Base-by-base conservation (phyloP, 2,888 invertebrate genomes). In the Acleris emargana region DNA sequence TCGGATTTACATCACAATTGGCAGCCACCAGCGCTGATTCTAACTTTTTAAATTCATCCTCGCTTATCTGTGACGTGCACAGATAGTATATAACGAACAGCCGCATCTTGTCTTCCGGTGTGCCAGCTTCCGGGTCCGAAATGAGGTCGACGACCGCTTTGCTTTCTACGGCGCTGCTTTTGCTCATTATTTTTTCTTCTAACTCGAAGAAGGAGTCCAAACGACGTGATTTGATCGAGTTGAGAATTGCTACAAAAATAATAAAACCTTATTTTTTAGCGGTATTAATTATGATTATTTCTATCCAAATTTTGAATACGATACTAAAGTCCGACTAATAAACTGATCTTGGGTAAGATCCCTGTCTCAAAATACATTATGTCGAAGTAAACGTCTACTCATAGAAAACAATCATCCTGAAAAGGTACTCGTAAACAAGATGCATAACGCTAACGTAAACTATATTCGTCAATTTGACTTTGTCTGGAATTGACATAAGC, bases 111-210 rank as follows among this genome's bases (percentile, higher is more conserved):
- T 99, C 99, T 76, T 98, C 98, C 0, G 96, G 94, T 1, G 96
- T 95, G 0, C 99, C 99, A 52, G 97, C 96, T 70, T 96, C 96
- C 0, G 96, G 94, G 86, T 99, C 98, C 16, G 95, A 93, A 66
- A 99, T 94, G 47, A 99, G 94, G 74, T 99, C 99, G 81, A 97
- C 87, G n/a, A 99, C 92, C 25, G 96, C 95, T 83, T 97, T 96
- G 80, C 97, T 98, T 70, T 93, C 93, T 0, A 93, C 84, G 66
- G 96, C 88, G 5, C 95, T 95, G 73, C 95, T 95, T 89, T 96
- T 97, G 58, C 96, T 97, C 97, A 99, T 97, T 54, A 99, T 96
- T 87, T 99, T 99, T 83, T 99, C 99, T 93, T 99, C 99, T 67
- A 98, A 93, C 88, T 99, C 99, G 82, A 99, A 99, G 81, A 97